Percentiles rank a stretch among this genome's conserved stretches.
These are phyloP conservation scores for Apamea crenata DNA, from an alignment of 2,888 invertebrate species.

Conservation along the genomic window DNA sequence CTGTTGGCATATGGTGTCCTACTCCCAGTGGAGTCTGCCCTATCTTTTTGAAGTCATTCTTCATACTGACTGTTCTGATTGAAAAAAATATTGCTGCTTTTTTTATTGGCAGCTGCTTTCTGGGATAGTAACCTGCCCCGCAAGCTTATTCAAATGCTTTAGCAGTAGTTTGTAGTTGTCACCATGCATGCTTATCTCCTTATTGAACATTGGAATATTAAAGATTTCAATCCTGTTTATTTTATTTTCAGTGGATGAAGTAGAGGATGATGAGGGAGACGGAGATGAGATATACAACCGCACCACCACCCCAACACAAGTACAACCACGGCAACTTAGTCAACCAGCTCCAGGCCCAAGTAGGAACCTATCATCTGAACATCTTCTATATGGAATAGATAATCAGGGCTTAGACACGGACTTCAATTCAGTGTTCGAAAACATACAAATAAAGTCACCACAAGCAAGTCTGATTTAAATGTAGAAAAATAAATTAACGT, in stretches of 20 bases:
- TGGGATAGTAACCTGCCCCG: not conserved
- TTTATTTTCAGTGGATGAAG: constrained; percentile 85
- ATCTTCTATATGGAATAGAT: constrained; percentile 89
- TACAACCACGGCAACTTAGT: constrained; percentile 45
- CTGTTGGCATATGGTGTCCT: not conserved
- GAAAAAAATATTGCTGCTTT: not conserved
- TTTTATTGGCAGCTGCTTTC: not conserved
- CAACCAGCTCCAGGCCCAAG: constrained; percentile 86
- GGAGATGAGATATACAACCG: constrained; percentile 88
- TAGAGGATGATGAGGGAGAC: constrained; percentile 85
- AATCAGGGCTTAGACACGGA: constrained; percentile 91
- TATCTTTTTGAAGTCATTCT: not conserved
- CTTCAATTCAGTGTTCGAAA: constrained; percentile 91
- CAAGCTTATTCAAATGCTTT: not conserved
- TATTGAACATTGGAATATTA: not conserved
- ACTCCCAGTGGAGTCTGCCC: not conserved
- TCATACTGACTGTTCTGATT: not conserved
- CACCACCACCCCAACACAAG: constrained; percentile 81
- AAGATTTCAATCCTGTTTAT: not conserved
- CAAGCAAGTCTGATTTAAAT: constrained; percentile 82
- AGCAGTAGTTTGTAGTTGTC: not conserved
- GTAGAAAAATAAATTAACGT: constrained; percentile 26
- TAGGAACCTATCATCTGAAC: constrained; percentile 86
- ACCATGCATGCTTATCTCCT: not conserved
- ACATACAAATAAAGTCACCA: constrained; percentile 90